Evolutionary conservation across 2,888 invertebrate genomes (phyloP).

Genomic region (Epirrhoe alternata): DNA sequence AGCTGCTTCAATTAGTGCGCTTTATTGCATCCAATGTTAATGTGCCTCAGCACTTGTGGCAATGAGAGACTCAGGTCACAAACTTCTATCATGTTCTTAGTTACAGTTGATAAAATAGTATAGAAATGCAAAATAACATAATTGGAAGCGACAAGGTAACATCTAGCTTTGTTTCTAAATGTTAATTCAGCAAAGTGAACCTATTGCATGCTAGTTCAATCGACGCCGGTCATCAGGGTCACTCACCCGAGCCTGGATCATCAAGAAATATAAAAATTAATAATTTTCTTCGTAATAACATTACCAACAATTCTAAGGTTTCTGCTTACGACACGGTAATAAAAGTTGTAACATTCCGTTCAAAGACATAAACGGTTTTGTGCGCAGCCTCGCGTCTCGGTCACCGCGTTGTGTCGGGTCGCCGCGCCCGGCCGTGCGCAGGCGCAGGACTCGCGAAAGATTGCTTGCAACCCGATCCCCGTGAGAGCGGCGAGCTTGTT

Average conservation of each 20-base stretch:
- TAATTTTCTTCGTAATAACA: background rate
- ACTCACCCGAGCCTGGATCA: background rate
- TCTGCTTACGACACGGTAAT: background rate
- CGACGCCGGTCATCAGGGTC: too few species aligned
- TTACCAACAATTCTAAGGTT: background rate
- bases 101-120: too few species aligned
- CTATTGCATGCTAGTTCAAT: too few species aligned
- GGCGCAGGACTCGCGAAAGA: constrained; percentile 28
- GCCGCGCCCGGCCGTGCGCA: constrained; percentile 1
- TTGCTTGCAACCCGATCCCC: constrained; percentile 23
- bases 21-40: constrained; percentile 16
- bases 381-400: background rate
- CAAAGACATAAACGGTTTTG: background rate
- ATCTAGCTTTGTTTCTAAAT: too few species aligned
- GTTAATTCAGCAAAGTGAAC: too few species aligned
- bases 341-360: background rate
- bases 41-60: background rate
- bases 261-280: background rate
- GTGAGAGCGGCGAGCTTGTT: constrained; percentile 16
- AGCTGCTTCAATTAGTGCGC: constrained; percentile 24
- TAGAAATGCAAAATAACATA: too few species aligned
- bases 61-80: constrained; percentile 14
- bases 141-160: too few species aligned
- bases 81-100: constrained; percentile 25
- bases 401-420: background rate